Evolutionary conservation across 2,888 invertebrate genomes (phyloP), one percentile per base, ranked within the genome.

Genomic region (Rambutsinella grinnellia): DNA sequence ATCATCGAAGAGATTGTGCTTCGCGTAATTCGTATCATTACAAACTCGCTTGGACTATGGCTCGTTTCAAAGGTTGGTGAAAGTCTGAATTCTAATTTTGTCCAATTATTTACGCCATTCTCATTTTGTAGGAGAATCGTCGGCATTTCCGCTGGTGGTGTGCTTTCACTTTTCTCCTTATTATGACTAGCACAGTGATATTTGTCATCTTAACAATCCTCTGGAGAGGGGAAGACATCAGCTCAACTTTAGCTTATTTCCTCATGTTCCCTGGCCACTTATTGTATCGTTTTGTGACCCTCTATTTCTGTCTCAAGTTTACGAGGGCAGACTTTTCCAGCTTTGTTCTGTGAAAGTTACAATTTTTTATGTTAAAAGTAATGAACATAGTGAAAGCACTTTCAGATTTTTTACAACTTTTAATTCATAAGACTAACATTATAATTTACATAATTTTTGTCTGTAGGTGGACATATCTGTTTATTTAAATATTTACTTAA

Each of bases 251-350:
- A 21, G 72, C 65, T 2, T 72, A 72, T 28, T 72, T 72, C 28
- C 51, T 72, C 24, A 65, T 72, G 65, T 72, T 72, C 21, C 72
- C 72, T 10, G 65, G 72, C n/a, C 72, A 72, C 36, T 46, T 72
- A 24, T 26, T 72, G 26, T 72, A 66, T 44, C 49, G 72, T 1
- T 72, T 66, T 36, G 3, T 72, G 8, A 72, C 65, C 2, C 60
- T 72, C 53, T 72, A 72, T 44, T 72, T 72, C 36, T 65, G 65
- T 44, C 46, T 72, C n/a, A 72, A 66, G 19, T 72, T 46, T 19
- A 72, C 72, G 0, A 5, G 72, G n/a, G 72, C 60, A 1, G 72
- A 72, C 19, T 72, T 72, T 36, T 72, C 65, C 58, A 65, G 54
- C 17, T 66, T 66, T 53, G 51, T 72, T 19, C 21, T 72, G 65